Conservation (phyloP, 2,888 invertebrate species). For the Cheilosia soror region DNA sequence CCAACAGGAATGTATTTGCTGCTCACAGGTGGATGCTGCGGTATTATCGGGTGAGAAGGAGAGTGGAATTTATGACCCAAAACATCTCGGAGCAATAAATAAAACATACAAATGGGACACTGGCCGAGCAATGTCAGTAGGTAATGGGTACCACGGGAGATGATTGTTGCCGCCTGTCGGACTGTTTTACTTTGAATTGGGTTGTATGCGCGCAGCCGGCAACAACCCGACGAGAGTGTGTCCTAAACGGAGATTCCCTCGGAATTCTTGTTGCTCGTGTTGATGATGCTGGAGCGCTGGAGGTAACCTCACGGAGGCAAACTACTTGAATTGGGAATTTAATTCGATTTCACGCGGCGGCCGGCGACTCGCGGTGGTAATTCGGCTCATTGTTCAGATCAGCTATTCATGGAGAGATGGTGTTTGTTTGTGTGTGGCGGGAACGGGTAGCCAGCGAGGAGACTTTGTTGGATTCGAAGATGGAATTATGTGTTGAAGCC, state of each 20-base stretch:
- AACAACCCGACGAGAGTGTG: slow-evolving; percentile 1
- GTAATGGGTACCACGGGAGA: slow-evolving; percentile 64
- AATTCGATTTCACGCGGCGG: slow-evolving; percentile 46
- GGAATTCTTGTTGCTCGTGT: slow-evolving; percentile 5
- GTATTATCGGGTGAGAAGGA: slow-evolving; percentile 1
- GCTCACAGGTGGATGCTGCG: slow-evolving; percentile 43
- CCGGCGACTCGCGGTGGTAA: neutral
- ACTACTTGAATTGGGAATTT: slow-evolving; percentile 61
- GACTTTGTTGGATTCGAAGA: slow-evolving; percentile 2
- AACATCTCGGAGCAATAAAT: slow-evolving; percentile 60
- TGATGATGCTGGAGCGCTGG: slow-evolving; percentile 22
- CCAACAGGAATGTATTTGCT: slow-evolving; percentile 8
- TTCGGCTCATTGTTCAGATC: slow-evolving; percentile 31
- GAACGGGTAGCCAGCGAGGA: slow-evolving; percentile 45
- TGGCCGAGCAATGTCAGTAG: slow-evolving; percentile 55
- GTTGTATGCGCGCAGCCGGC: slow-evolving; percentile 6
- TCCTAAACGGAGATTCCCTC: slow-evolving; percentile 25
- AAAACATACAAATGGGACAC: slow-evolving; percentile 61
- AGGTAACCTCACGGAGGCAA: slow-evolving; percentile 45
- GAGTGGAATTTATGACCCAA: slow-evolving; percentile 58
- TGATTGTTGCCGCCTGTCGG: slow-evolving; percentile 28
- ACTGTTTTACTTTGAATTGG: slow-evolving; percentile 25
- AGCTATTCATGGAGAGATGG: slow-evolving; percentile 43
- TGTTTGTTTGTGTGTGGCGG: slow-evolving; percentile 18
- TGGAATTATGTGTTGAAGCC: neutral